These are phyloP conservation scores for Bombus terrestris DNA, from an alignment of 1,140 invertebrate species.

Conservation along the genomic window DNA sequence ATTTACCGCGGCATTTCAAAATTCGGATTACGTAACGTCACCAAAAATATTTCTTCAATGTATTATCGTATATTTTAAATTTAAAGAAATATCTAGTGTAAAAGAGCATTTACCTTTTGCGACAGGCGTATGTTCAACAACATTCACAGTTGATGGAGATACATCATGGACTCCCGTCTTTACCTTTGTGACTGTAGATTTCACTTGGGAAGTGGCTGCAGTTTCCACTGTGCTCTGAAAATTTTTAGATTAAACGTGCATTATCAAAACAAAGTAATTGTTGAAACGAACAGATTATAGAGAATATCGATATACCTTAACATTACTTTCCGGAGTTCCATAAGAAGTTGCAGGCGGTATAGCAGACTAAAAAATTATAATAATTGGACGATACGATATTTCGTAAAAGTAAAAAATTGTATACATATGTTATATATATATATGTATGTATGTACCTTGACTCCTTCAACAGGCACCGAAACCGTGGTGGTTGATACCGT, in stretches of 20 bases:
- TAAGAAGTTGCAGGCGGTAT: constrained; percentile 36
- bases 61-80: neutral
- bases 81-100: neutral
- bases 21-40: neutral
- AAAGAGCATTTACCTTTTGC: neutral
- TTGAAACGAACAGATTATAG: too few species aligned
- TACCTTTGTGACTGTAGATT: neutral
- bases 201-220: neutral
- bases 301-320: constrained; percentile 29
- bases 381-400: neutral
- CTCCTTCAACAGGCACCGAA: neutral
- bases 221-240: neutral
- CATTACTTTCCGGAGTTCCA: constrained; percentile 2
- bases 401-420: neutral
- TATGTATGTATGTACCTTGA: neutral
- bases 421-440: neutral
- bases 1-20: neutral
- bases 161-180: neutral
- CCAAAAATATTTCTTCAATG: neutral
- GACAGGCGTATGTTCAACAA: neutral
- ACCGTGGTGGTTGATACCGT: neutral
- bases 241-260: neutral
- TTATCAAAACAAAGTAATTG: neutral
- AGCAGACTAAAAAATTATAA: neutral
- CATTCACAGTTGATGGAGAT: neutral